Evolutionary conservation across 2,797 vertebrate species (phyloP).

Genomic region (Spinus olivaceus): DNA sequence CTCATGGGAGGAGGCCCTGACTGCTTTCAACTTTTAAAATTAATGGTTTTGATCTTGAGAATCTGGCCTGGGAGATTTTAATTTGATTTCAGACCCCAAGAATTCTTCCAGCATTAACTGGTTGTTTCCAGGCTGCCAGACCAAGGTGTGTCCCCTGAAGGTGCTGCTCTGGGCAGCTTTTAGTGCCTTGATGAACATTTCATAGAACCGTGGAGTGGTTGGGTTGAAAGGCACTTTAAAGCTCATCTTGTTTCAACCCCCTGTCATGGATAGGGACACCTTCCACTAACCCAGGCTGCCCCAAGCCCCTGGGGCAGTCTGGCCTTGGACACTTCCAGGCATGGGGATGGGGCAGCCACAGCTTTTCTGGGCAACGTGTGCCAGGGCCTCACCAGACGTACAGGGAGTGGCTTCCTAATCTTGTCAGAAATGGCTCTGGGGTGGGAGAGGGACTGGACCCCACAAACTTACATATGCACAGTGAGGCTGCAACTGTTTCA

Average conservation of each 20-base stretch:
- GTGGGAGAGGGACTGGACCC: not conserved
- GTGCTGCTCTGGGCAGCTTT: not conserved
- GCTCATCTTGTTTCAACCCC: not conserved
- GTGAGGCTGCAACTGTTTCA: not conserved
- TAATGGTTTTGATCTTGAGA: not conserved
- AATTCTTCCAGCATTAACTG: not conserved
- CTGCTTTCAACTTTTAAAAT: not conserved
- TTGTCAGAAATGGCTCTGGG: not conserved
- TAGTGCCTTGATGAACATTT: not conserved
- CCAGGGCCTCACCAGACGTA: not conserved
- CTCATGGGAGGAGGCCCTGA: not conserved
- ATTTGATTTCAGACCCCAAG: not conserved
- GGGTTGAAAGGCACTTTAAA: not conserved
- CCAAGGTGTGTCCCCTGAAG: fast-evolving
- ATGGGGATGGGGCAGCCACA: not conserved
- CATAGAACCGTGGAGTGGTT: not conserved
- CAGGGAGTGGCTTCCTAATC: not conserved
- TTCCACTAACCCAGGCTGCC: not conserved
- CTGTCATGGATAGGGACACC: not conserved
- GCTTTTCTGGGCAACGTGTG: not conserved
- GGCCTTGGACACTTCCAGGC: not conserved
- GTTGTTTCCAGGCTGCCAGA: not conserved
- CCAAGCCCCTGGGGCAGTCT: not conserved
- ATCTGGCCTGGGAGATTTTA: not conserved
- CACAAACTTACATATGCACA: fast-evolving